Evolutionary conservation across 2,113 vertebrate species (phyloP).

Genomic region (Crotalus helleri): DNA sequence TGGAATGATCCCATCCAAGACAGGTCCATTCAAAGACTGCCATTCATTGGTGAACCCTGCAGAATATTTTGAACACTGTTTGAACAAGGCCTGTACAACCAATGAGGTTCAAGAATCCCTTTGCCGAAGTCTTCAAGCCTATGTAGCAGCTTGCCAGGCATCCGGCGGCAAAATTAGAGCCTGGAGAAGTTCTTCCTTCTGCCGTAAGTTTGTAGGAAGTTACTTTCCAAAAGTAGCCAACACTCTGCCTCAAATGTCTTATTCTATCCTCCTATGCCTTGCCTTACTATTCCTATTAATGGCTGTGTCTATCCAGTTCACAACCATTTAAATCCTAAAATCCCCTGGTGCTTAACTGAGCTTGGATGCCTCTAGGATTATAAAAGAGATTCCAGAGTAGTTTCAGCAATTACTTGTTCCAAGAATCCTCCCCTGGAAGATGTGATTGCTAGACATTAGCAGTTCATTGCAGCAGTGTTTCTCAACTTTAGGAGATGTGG

Average conservation of each 20-base stretch:
- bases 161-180: not conserved
- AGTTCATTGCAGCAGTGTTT: not conserved
- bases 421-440: not conserved
- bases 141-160: slow-evolving; percentile 54
- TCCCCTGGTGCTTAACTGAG: not conserved
- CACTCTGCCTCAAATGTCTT: not conserved
- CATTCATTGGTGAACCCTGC: slow-evolving; percentile 43
- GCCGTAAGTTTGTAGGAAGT: not conserved
- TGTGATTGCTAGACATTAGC: not conserved
- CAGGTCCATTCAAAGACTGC: slow-evolving; percentile 63
- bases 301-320: not conserved
- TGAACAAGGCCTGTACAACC: slow-evolving; percentile 44
- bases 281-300: not conserved
- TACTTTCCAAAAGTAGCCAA: not conserved
- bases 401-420: not conserved
- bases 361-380: not conserved
- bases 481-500: not conserved
- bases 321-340: not conserved
- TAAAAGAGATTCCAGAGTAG: not conserved
- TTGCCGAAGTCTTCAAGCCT: slow-evolving; percentile 66
- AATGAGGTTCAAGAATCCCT: not conserved
- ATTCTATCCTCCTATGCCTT: not conserved
- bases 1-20: not conserved
- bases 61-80: slow-evolving; percentile 60
- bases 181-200: not conserved